phyloP scores from a whole-genome alignment of 2,797 vertebrate genomes.

The Leontopithecus rosalia region DNA sequence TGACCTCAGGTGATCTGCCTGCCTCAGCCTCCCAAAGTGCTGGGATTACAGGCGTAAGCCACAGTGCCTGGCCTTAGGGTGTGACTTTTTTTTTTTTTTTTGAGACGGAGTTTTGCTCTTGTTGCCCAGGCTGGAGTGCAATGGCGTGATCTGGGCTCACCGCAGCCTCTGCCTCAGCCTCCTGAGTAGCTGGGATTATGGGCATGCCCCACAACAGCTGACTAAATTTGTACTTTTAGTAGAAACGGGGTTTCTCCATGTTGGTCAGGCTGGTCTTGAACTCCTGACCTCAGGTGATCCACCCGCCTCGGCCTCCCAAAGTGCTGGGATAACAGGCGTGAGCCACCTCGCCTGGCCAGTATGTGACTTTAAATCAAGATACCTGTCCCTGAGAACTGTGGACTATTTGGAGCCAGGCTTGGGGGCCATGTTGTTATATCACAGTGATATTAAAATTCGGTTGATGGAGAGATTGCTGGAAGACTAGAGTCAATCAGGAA shows the following conservation, averaged over 20 bases:
- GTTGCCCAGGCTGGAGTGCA: neutral
- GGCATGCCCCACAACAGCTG: rapidly evolving
- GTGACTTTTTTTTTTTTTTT: too few species aligned
- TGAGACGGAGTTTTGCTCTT: rapidly evolving
- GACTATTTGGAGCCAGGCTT: conserved; percentile 12
- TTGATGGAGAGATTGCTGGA: neutral
- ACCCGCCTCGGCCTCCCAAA: neutral
- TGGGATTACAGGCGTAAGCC: too few species aligned
- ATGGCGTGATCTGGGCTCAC: too few species aligned
- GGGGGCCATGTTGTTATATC: neutral
- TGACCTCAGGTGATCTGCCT: too few species aligned
- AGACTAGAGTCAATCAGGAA: neutral
- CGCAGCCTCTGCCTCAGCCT: neutral
- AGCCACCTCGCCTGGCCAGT: neutral
- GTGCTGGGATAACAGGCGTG: neutral
- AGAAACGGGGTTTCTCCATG: neutral
- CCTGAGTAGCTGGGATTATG: neutral
- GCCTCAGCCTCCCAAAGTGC: too few species aligned
- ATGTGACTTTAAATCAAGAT: neutral
- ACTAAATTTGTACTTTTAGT: neutral
- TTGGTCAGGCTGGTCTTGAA: neutral
- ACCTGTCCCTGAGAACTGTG: neutral
- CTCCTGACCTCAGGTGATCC: too few species aligned
- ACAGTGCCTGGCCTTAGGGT: too few species aligned
- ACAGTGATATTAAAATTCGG: conserved; percentile 38